Conservation (phyloP, 1,140 invertebrate genomes). For the Samia ricini region DNA sequence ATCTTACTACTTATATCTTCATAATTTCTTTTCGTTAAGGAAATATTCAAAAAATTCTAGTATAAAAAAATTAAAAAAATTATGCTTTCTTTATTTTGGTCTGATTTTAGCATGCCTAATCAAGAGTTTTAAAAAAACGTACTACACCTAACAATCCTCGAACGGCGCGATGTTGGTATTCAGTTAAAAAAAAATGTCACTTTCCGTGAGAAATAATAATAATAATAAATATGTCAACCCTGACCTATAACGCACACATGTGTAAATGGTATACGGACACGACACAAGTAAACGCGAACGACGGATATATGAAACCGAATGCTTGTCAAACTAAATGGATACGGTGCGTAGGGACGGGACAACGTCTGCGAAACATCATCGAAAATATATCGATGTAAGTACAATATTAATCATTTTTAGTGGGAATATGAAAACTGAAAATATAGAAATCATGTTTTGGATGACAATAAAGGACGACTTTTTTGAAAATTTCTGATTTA, state of each 20-base stretch:
- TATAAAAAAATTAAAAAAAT: too few relatives aligned
- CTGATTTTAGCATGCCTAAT: not conserved
- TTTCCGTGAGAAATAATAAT: not conserved
- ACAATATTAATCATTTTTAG: too few relatives aligned
- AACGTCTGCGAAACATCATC: not conserved
- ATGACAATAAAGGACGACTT: too few relatives aligned
- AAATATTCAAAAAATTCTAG: too few relatives aligned
- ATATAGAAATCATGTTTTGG: too few relatives aligned
- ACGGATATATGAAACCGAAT: conserved; percentile 73
- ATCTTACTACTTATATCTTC: too few relatives aligned
- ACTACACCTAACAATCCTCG: not conserved
- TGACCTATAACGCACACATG: conserved; percentile 31
- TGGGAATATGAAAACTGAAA: too few relatives aligned
- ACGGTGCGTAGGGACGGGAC: conserved; percentile 46
- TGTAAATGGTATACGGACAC: conserved; percentile 13
- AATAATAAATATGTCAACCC: conserved; percentile 36
- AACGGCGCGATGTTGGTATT: not conserved
- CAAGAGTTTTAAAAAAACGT: not conserved
- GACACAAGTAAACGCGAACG: conserved; percentile 32
- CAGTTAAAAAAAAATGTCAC: not conserved
- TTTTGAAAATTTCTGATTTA: too few relatives aligned
- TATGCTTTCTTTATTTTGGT: not conserved
- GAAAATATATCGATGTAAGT: not conserved
- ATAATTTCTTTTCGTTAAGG: too few relatives aligned
- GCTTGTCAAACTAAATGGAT: conserved; percentile 76